phyloP scores from a whole-genome alignment of 2,797 vertebrate species.

The Tragelaphus eurycerus region DNA sequence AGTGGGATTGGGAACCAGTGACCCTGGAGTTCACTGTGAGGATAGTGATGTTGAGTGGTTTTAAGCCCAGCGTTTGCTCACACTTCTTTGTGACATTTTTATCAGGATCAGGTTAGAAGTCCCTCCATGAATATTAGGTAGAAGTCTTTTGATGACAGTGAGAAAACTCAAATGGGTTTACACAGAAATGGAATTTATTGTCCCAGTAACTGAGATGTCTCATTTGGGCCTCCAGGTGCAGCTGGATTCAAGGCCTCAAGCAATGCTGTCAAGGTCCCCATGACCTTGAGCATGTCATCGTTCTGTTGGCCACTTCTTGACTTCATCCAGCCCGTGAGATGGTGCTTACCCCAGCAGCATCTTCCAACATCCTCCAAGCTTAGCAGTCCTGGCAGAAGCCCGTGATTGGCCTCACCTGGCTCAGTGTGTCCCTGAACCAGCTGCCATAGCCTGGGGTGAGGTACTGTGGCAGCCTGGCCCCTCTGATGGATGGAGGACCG shows the following conservation, averaged over 20 bases:
- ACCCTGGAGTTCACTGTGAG: background rate
- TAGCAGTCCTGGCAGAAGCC: background rate
- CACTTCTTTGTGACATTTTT: background rate
- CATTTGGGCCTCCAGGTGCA: background rate
- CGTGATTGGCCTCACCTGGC: background rate
- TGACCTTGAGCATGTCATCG: accelerated
- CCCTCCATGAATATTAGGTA: background rate
- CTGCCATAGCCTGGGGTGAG: background rate
- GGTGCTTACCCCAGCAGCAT: too few relatives aligned
- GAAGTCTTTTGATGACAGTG: background rate
- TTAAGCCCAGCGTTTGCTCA: background rate
- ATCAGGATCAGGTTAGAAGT: background rate
- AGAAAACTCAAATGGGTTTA: background rate
- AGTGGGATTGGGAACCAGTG: background rate
- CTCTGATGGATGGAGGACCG: background rate
- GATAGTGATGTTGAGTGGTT: accelerated
- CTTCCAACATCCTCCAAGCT: background rate
- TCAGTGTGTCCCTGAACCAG: background rate
- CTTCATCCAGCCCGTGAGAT: background rate
- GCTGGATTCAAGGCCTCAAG: background rate
- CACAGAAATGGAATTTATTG: background rate
- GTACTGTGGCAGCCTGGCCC: background rate
- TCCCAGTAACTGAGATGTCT: background rate
- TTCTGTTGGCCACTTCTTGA: background rate
- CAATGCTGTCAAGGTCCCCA: accelerated